These are phyloP conservation scores for Drosophila murphyi DNA, from an alignment of 1,140 invertebrate species.

Conservation along the genomic window DNA sequence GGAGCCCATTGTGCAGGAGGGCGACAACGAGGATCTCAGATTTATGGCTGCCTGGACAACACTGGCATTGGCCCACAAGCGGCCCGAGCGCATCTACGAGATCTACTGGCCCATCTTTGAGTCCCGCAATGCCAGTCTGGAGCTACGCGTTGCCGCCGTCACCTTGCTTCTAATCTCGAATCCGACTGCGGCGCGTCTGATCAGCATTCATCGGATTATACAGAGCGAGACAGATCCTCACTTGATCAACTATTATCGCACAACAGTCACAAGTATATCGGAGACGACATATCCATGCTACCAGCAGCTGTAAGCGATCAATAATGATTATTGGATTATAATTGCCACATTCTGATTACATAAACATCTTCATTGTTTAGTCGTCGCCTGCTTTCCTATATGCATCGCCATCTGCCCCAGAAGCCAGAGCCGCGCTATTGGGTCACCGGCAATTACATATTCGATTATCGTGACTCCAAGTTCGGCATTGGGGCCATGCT, in stretches of 20 bases:
- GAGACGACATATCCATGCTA: constrained; percentile 88
- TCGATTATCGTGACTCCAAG: constrained; percentile 87
- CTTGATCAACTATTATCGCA: constrained; percentile 90
- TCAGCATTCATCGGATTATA: constrained; percentile 89
- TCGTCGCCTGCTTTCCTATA: constrained; percentile 86
- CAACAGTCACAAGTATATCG: constrained; percentile 89
- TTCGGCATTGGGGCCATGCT: constrained; percentile 87
- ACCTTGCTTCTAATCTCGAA: constrained; percentile 87
- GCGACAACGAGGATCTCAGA: constrained; percentile 86
- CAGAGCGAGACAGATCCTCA: constrained; percentile 87
- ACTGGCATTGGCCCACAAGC: constrained; percentile 85
- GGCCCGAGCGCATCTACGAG: constrained; percentile 87
- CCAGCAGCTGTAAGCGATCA: constrained; percentile 86
- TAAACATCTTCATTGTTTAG: constrained; percentile 68
- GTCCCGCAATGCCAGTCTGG: constrained; percentile 88
- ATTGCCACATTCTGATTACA: not conserved
- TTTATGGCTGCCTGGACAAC: constrained; percentile 88
- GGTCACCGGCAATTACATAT: constrained; percentile 88
- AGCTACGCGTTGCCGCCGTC: constrained; percentile 88
- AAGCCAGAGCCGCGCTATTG: constrained; percentile 85
- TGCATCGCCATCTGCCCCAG: constrained; percentile 86
- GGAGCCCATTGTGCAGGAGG: constrained; percentile 86
- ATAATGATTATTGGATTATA: not conserved
- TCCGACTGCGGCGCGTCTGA: constrained; percentile 87
- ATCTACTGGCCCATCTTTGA: constrained; percentile 89